These are phyloP conservation scores for Oasisia sp. DNA, from an alignment of 2,888 invertebrate species.

Conservation along the genomic window DNA sequence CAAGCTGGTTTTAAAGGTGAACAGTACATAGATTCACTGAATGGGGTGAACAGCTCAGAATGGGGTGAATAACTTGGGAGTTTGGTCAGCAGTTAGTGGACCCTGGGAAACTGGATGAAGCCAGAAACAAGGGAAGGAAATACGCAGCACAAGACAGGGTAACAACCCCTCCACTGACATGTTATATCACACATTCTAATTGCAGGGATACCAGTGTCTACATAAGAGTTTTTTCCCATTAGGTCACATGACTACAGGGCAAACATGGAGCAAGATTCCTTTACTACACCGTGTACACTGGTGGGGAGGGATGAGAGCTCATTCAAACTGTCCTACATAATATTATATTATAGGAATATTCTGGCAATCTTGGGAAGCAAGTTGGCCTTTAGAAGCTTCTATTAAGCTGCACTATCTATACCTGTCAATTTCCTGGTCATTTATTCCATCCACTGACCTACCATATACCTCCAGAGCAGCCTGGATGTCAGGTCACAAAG, in stretches of 20 bases:
- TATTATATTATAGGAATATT: background rate
- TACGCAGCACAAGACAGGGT: background rate
- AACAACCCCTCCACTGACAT: background rate
- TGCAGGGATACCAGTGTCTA: background rate
- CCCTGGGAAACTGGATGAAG: background rate
- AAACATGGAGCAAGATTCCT: background rate
- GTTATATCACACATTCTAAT: background rate
- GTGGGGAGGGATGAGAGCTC: background rate
- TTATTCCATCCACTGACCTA: no score
- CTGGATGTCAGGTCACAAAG: no score
- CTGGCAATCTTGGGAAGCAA: no score
- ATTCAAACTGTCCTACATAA: background rate
- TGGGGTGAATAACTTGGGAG: background rate
- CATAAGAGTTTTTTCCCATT: background rate
- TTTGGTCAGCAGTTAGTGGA: background rate
- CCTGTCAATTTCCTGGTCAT: no score
- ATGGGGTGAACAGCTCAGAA: background rate
- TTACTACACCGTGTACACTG: background rate
- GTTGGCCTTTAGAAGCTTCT: no score
- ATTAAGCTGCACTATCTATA: no score
- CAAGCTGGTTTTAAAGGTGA: background rate
- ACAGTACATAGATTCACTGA: background rate
- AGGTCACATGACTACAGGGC: background rate
- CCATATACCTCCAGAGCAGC: no score
- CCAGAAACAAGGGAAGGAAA: background rate